Evolutionary conservation across 2,113 vertebrate species (phyloP), one percentile per base, ranked within the genome.

Genomic region (Upupa epops): DNA sequence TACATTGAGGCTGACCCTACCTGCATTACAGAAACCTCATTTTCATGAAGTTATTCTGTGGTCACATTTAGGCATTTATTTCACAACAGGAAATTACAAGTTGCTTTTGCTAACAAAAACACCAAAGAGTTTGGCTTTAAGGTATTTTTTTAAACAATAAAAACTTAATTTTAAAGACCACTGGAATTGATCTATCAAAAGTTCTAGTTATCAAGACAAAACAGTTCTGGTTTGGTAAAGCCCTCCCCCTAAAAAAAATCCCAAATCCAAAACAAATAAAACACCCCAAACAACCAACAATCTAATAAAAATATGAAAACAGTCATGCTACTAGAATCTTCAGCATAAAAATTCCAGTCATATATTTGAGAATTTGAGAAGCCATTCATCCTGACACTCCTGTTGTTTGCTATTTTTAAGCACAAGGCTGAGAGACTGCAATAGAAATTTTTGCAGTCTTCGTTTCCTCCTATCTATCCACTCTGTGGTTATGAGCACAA

Each of bases 351-450:
- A 63, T 86, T 84, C 58, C 51, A 84, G 58, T 46, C 40, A 75
- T 76, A 58, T 32, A 88, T 86, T 66, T 82, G 70, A 95, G 88
- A 95, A 88, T 86, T 66, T 82, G 70, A 95, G 88, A 95, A 96
- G 51, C 73, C 86, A 85, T 70, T 93, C 55, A 69, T 63, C 72
- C 66, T 93, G 86, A 93, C 88, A 70, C 51, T 88, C 48, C 42
- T 69, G 22, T 76, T 95, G 65, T 45, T 82, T 82, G 37, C 86
- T 95, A 89, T 90, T 90, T 93, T 88, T 90, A 93, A 92, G 86
- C 66, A 82, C 42, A 65, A 96, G 61, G 73, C 46, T 82, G 36
- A 88, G 49, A 86, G 70, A 8, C 74, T 63, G 55, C 77, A 86
- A 90, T 5, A 88, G 72, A 86, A 96, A 86, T 92, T 64, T 40